Percentiles rank a stretch among this genome's conserved stretches.
Evolutionary conservation across 1,140 invertebrate species (phyloP).

Genomic region (Pteromalus puparum): DNA sequence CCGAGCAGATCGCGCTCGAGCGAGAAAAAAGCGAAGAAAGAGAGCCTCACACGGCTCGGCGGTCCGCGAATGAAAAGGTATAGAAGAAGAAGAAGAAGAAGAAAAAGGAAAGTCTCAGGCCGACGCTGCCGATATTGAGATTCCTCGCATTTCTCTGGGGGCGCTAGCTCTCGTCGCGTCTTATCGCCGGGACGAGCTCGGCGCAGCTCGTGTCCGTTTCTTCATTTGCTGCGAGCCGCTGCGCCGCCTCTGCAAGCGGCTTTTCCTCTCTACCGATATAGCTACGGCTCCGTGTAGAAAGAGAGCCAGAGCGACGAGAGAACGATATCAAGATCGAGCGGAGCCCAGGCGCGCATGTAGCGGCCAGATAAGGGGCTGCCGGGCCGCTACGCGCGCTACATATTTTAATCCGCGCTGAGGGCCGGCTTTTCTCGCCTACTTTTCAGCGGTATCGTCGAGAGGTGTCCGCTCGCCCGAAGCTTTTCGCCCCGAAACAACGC

Average conservation of each 20-base stretch:
- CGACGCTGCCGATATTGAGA: conserved; percentile 39
- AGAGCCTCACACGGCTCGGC: background rate
- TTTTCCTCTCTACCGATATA: background rate
- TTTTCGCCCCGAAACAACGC: background rate
- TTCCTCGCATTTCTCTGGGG: conserved; percentile 41
- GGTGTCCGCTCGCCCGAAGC: background rate
- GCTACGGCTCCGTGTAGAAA: no score
- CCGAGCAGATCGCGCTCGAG: background rate
- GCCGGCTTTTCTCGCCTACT: background rate
- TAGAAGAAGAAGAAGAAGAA: background rate
- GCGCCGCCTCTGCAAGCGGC: background rate
- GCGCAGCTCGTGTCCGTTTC: conserved; percentile 29
- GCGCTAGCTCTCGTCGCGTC: background rate
- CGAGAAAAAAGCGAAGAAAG: background rate
- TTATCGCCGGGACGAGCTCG: conserved; percentile 3
- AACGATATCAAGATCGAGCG: conserved; percentile 29
- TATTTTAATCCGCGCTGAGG: conserved; percentile 22
- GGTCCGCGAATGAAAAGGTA: conserved; percentile 22
- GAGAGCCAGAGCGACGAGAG: background rate
- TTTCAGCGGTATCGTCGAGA: no score
- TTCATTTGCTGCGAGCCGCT: conserved; percentile 28
- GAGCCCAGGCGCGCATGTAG: background rate
- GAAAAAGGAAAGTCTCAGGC: conserved; percentile 24
- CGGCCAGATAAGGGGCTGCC: background rate
- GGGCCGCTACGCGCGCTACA: background rate